Base-by-base conservation (phyloP, 1,140 invertebrate species). In the Eciton burchellii region DNA sequence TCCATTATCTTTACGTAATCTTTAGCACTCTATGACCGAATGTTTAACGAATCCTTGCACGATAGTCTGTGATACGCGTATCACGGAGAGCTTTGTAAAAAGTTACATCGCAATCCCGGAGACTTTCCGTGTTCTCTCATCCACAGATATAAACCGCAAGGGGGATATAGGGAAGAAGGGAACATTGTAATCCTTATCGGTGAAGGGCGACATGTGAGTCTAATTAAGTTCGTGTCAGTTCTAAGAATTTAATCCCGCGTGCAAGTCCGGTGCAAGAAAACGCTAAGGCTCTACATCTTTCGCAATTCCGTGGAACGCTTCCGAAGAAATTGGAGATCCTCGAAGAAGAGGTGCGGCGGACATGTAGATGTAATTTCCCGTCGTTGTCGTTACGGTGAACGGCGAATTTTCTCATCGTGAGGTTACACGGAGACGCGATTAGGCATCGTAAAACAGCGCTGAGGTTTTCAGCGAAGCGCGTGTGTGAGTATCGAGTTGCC, bases 171-270 rank as follows among this genome's bases (percentile, higher is more conserved):
- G 6, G 12, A 0, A 26, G 26, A 60, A 47, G 56, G 47, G 47
- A 62, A 73, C 49, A 35, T 29, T 79, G 84, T 72, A 86, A 79
- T 81, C 66, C 66, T 89, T 87, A 84, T 85, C 84, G 81, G 72
- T 47, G 81, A 65, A 57, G 59, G 59, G 21, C 41, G 76, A 89
- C 87, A 84, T 82, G 85, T 85, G 83, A 76, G 45, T 85, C 81
- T 85, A 89, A 89, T 89, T 86, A 89, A 89, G 83, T 89, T 84
- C 59, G 79, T 59, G 70, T 59, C 76, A 45, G 59, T 85, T 81
- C 82, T 60, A 29, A 66, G 84, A 77, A 88, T 89, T 88, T 88
- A 88, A 88, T 89, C 87, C 84, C 68, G 26, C 54, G 68, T 29
- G 26, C 60, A 62, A n/a, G n/a, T n/a, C 16, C 45, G 29, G 19